phyloP scores from a whole-genome alignment of 2,113 vertebrate species.

The Phodopus roborovskii region DNA sequence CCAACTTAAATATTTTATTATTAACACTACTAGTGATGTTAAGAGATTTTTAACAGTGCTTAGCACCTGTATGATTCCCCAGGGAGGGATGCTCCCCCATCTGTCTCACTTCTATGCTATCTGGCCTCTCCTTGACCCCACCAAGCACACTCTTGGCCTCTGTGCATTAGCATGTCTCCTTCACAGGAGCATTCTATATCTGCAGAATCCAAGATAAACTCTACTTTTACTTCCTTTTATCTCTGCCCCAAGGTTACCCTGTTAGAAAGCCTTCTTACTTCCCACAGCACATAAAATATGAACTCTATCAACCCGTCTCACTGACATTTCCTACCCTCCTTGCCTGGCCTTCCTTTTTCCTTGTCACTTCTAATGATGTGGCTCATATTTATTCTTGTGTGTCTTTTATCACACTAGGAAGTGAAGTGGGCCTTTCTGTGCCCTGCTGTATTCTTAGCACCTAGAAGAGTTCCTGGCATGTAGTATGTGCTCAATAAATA shows the following conservation, averaged over 20 bases:
- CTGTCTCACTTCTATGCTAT: neutral
- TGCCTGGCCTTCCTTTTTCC: neutral
- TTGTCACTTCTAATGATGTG: neutral
- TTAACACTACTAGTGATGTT: neutral
- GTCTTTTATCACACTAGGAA: conserved; percentile 8
- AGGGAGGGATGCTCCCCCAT: no score
- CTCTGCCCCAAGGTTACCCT: neutral
- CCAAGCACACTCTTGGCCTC: neutral
- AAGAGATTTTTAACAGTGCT: neutral
- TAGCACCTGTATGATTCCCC: neutral
- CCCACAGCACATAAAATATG: neutral
- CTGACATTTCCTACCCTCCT: neutral
- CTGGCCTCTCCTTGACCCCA: neutral
- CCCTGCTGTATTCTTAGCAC: neutral
- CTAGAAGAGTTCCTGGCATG: neutral
- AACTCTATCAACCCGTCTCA: neutral
- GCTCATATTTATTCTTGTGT: neutral
- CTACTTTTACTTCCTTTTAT: neutral
- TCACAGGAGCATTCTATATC: neutral
- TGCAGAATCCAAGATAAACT: neutral
- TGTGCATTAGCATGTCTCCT: neutral
- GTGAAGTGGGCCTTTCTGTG: neutral
- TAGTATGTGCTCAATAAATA: conserved; percentile 23
- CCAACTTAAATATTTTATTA: neutral
- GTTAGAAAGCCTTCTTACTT: neutral